Percentiles rank a stretch among this genome's conserved stretches.
Conservation (phyloP, 2,113 vertebrate genomes). For the Austrofundulus limnaeus region DNA sequence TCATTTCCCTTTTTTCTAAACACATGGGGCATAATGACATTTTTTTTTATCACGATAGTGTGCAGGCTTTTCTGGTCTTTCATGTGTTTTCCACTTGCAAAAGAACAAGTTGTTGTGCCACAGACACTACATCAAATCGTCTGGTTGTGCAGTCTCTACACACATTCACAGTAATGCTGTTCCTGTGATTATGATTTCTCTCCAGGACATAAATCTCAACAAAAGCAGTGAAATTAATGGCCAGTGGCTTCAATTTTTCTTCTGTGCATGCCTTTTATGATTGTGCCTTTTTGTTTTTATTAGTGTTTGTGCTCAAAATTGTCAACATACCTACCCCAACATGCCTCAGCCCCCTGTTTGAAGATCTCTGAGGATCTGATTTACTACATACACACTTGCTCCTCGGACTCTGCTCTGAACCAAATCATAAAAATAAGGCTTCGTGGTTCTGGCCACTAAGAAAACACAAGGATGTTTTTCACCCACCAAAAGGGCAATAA, state of each 20-base stretch:
- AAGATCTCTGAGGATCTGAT: conserved; percentile 44
- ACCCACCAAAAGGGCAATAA: conserved; percentile 63
- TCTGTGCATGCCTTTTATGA: conserved; percentile 4
- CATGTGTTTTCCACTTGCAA: neutral
- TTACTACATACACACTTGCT: conserved; percentile 34
- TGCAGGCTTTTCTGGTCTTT: neutral
- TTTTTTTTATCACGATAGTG: neutral
- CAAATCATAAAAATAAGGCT: conserved; percentile 59
- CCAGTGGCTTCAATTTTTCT: conserved; percentile 37
- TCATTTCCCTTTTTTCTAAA: neutral
- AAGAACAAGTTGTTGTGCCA: conserved; percentile 4
- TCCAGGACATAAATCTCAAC: conserved; percentile 47
- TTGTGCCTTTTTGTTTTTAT: conserved; percentile 20
- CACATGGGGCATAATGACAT: neutral
- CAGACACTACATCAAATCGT: conserved; percentile 5
- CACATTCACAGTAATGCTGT: conserved; percentile 39
- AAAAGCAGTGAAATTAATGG: conserved; percentile 61
- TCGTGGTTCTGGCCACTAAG: conserved; percentile 38
- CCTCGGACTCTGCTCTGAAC: conserved; percentile 27
- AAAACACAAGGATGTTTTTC: conserved; percentile 65
- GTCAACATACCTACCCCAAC: conserved; percentile 17
- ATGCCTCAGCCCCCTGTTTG: conserved; percentile 27
- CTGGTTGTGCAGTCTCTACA: neutral
- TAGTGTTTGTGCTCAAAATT: conserved; percentile 12
- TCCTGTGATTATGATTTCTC: conserved; percentile 47